Conservation (phyloP, 2,113 vertebrate species). For the Alouatta palliata region DNA sequence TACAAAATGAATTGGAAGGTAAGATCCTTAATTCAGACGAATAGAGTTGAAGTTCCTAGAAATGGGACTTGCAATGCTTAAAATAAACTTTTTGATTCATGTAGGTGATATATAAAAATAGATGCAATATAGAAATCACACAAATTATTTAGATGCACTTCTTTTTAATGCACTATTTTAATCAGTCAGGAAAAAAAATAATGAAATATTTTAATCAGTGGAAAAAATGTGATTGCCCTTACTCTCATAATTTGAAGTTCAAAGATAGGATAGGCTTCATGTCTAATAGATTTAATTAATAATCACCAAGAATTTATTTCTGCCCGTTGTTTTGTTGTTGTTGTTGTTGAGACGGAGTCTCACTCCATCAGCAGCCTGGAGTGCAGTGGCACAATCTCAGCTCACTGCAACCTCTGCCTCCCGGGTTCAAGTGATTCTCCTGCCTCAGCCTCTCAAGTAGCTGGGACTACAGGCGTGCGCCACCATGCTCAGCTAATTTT, state of each 20-base stretch:
- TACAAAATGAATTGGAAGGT: slow-evolving; percentile 20
- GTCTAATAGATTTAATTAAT: neutral
- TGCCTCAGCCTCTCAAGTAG: too few species aligned
- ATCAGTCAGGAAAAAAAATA: neutral
- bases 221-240: neutral
- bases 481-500: too few species aligned
- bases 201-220: neutral
- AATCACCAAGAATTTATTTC: neutral
- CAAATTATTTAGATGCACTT: neutral
- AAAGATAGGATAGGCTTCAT: neutral
- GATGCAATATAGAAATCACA: neutral
- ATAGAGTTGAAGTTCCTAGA: slow-evolving; percentile 8
- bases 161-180: slow-evolving; percentile 15
- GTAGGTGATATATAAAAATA: slow-evolving; percentile 32
- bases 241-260: neutral
- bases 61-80: neutral
- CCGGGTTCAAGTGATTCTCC: too few species aligned
- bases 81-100: neutral
- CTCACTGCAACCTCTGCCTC: too few species aligned
- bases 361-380: too few species aligned
- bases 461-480: too few species aligned
- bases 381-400: too few species aligned
- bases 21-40: neutral
- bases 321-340: neutral
- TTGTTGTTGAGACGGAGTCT: too few species aligned